Evolutionary conservation across 2,888 invertebrate genomes (phyloP).

Genomic region (Pinctada fucata): DNA sequence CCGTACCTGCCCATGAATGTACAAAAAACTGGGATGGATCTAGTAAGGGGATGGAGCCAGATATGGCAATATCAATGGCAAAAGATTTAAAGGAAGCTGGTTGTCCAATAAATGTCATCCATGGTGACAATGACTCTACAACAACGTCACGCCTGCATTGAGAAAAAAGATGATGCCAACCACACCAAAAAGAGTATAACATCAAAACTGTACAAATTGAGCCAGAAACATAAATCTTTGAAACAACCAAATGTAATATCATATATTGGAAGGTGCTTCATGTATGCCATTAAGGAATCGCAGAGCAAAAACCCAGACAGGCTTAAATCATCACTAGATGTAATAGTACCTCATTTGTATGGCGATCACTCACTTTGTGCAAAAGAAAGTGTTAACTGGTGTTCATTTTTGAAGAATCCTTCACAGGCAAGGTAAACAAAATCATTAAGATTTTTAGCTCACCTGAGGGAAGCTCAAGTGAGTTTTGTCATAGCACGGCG

Average conservation of each 20-base stretch:
- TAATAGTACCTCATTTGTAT: slow-evolving; percentile 23
- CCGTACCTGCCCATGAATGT: slow-evolving; percentile 19
- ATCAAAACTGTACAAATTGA: slow-evolving; percentile 17
- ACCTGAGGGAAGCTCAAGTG: too few relatives aligned
- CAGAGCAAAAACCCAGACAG: slow-evolving; percentile 6
- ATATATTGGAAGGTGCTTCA: slow-evolving; percentile 22
- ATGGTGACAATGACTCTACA: slow-evolving; percentile 20
- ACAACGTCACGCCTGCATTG: slow-evolving; percentile 13
- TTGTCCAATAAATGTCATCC: slow-evolving; percentile 17
- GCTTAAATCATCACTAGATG: slow-evolving; percentile 6
- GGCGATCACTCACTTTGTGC: slow-evolving; percentile 25
- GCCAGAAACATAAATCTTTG: slow-evolving; percentile 18
- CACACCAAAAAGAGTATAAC: slow-evolving; percentile 18
- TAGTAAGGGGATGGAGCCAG: slow-evolving; percentile 23
- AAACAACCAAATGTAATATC: slow-evolving; percentile 24
- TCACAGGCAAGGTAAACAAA: slow-evolving; percentile 13
- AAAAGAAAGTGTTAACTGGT: slow-evolving; percentile 13
- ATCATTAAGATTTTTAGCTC: too few relatives aligned
- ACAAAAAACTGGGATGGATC: slow-evolving; percentile 22
- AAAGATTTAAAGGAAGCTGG: slow-evolving; percentile 13
- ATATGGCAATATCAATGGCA: slow-evolving; percentile 22
- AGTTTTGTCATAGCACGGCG: too few relatives aligned
- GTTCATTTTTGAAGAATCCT: slow-evolving; percentile 15
- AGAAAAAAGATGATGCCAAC: slow-evolving; percentile 16
- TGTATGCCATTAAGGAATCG: slow-evolving; percentile 21